These are phyloP conservation scores for Ridgeia piscesae DNA, from an alignment of 1,140 invertebrate species.

Conservation along the genomic window DNA sequence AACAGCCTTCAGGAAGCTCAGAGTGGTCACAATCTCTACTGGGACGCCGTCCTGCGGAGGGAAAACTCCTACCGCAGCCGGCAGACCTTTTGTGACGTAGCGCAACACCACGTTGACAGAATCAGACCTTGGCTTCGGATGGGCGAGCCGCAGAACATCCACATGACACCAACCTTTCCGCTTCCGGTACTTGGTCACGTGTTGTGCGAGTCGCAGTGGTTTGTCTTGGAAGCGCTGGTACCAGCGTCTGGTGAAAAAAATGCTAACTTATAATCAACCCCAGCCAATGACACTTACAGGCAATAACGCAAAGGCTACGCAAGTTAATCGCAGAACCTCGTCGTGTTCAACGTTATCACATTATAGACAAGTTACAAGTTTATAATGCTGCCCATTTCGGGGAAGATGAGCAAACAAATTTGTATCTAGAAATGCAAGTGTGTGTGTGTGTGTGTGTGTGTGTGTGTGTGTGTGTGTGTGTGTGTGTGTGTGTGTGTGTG, in stretches of 20 bases:
- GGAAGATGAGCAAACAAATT: too few species aligned
- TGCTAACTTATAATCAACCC: too few species aligned
- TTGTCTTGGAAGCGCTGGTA: constrained; percentile 66
- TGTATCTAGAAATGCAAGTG: too few species aligned
- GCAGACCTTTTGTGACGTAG: constrained; percentile 46
- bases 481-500: too few species aligned
- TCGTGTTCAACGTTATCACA: too few species aligned
- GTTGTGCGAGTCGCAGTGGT: constrained; percentile 64
- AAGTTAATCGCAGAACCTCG: too few species aligned
- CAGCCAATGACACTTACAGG: too few species aligned
- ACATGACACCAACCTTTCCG: constrained; percentile 69
- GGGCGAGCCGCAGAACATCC: constrained; percentile 68
- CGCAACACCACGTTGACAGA: constrained; percentile 61
- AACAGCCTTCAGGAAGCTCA: constrained; percentile 62
- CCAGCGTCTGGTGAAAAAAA: constrained; percentile 29
- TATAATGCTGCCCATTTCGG: too few species aligned
- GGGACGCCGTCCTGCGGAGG: constrained; percentile 43
- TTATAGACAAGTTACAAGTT: too few species aligned
- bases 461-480: too few species aligned
- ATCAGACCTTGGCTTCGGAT: constrained; percentile 57
- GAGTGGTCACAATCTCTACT: constrained; percentile 42
- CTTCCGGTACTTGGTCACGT: constrained; percentile 64
- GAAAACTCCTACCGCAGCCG: constrained; percentile 57
- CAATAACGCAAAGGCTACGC: too few species aligned
- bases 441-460: too few species aligned